phyloP scores from a whole-genome alignment of 2,797 vertebrate genomes.

The Catostomus latipinnis region DNA sequence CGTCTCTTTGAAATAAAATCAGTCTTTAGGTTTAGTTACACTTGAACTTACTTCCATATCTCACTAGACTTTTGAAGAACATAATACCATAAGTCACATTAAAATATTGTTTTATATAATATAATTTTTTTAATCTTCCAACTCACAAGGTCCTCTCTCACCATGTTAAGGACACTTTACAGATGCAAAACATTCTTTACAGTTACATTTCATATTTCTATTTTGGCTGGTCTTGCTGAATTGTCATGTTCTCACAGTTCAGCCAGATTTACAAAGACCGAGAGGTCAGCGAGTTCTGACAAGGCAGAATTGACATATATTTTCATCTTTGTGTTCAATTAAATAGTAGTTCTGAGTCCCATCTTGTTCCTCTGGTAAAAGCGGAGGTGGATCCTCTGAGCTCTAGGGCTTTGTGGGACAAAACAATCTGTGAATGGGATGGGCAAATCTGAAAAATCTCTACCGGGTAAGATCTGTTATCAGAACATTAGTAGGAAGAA shows the following conservation, averaged over 20 bases:
- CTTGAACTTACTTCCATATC: not conserved
- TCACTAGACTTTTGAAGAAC: conserved; percentile 11
- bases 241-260: not conserved
- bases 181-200: not conserved
- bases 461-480: conserved; percentile 15
- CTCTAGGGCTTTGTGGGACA: conserved; percentile 11
- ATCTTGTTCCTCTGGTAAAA: not conserved
- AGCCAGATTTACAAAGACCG: too few species aligned
- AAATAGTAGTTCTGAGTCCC: not conserved
- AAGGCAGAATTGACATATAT: too few species aligned
- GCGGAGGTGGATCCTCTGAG: not conserved
- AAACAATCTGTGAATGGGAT: not conserved
- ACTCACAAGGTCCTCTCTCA: not conserved
- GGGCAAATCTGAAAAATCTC: conserved; percentile 18
- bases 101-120: not conserved
- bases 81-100: conserved; percentile 8
- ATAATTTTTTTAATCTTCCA: conserved; percentile 10
- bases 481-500: not conserved
- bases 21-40: not conserved
- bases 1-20: not conserved
- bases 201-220: not conserved
- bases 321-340: conserved; percentile 13
- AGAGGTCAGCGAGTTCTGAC: too few species aligned
- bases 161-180: not conserved
- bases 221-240: not conserved